Evolutionary conservation across 2,797 vertebrate genomes (phyloP).

Genomic region (Pempheris klunzingeri): DNA sequence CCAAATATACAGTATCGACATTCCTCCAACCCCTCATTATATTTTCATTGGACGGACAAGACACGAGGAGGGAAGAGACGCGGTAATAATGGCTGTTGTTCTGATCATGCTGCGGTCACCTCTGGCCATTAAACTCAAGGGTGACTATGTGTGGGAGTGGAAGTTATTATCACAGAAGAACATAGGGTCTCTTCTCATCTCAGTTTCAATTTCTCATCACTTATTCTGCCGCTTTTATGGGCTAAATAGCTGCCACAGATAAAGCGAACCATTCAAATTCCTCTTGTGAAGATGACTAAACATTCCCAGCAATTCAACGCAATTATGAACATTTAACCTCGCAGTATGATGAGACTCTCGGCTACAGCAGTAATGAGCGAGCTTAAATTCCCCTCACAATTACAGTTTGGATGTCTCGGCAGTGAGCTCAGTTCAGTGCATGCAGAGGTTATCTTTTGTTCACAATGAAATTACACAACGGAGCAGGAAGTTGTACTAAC

Average conservation of each 20-base stretch:
- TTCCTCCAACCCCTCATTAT: slow-evolving; percentile 66
- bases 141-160: slow-evolving; percentile 40
- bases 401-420: slow-evolving; percentile 23
- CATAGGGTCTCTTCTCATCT: slow-evolving; percentile 37
- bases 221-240: slow-evolving; percentile 12
- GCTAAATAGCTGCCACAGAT: slow-evolving; percentile 21
- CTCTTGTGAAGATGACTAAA: slow-evolving; percentile 29
- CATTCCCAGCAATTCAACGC: slow-evolving; percentile 29
- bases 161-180: slow-evolving; percentile 53
- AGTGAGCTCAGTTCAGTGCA: slow-evolving; percentile 29
- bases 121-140: slow-evolving; percentile 40
- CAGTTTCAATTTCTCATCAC: slow-evolving; percentile 62
- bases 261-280: slow-evolving; percentile 21
- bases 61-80: slow-evolving; percentile 29
- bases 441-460: slow-evolving; percentile 39
- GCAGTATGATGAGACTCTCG: slow-evolving; percentile 19
- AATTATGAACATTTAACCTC: slow-evolving; percentile 27
- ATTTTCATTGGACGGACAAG: slow-evolving; percentile 64
- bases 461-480: slow-evolving; percentile 50
- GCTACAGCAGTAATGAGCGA: slow-evolving; percentile 11
- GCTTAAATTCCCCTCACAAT: slow-evolving; percentile 26
- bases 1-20: slow-evolving; percentile 75
- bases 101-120: slow-evolving; percentile 31
- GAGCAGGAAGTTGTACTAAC: slow-evolving; percentile 33
- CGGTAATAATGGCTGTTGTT: slow-evolving; percentile 35